Evolutionary conservation across 2,113 vertebrate species (phyloP), one percentile per base, ranked within the genome.

Genomic region (Percina caprodes): DNA sequence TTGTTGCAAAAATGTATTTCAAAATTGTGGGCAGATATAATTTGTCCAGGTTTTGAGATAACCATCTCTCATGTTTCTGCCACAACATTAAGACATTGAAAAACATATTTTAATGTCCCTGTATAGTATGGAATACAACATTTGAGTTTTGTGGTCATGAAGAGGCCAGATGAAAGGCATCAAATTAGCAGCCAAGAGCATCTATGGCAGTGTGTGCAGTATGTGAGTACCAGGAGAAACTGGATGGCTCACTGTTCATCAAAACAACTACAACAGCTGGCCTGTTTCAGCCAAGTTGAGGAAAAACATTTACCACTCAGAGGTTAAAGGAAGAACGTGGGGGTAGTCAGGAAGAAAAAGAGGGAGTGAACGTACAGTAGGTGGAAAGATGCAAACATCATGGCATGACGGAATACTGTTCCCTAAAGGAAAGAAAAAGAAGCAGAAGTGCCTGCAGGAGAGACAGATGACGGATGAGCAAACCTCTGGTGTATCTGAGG

Each of bases 261-360:
- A 6, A 16, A 46, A 55, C 33, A 60, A 11, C 54, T 49, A 24
- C 69, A 83, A 48, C 91, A 89, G 91, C 84, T 89, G 88, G 69
- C 5, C 9, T 2, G 3, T 83, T 73, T 92, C 82, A 90, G 54
- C 51, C 26, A 24, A 26, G 30, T 46, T 58, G n/a, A 42, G 46
- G 48, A 60, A 73, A 83, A 87, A 74, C 69, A 86, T 79, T 24
- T 15, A 69, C 79, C 24, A 3, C 60, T 61, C 54, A 56, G 35
- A 49, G 15, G 49, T 72, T 65, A 39, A 62, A 66, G 48, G 54
- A 63, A 65, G 65, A 80, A 65, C 30, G 7, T 16, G 80, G 58
- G 76, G 73, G 83, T 61, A 42, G 74, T 6, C 12, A 65, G 35
- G 30, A 59, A 52, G 69, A 60, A 56, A 35, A 77, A 39, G 9